phyloP scores from a whole-genome alignment of 2,888 invertebrate species.

The Zelleria hepariella region DNA sequence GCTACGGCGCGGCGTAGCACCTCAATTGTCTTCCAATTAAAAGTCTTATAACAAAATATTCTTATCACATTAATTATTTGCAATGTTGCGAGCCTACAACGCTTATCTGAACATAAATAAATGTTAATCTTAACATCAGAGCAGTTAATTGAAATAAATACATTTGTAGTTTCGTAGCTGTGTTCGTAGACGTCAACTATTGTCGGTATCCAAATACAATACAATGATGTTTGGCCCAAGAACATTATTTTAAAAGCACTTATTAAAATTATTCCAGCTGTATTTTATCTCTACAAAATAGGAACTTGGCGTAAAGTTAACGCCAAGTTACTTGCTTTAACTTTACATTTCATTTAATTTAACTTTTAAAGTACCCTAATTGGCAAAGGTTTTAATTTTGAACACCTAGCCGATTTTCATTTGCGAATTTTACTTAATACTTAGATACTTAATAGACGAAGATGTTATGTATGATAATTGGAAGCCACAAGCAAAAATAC shows the following conservation, averaged over 20 bases:
- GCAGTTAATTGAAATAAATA: background rate
- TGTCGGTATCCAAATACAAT: background rate
- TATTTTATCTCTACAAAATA: no score
- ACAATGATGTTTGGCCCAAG: background rate
- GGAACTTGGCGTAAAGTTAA: no score
- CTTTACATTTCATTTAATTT: no score
- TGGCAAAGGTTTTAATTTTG: no score
- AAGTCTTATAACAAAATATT: background rate
- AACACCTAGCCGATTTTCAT: no score
- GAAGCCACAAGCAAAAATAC: no score
- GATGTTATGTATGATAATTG: no score
- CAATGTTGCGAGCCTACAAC: no score
- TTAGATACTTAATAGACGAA: no score
- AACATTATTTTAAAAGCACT: background rate
- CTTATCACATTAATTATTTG: background rate
- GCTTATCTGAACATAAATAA: background rate
- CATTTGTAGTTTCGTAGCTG: background rate
- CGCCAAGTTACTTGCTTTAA: no score
- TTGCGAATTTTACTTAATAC: no score
- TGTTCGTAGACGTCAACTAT: background rate
- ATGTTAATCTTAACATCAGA: background rate
- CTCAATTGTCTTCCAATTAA: background rate
- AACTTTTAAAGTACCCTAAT: no score
- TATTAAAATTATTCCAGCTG: slow-evolving; percentile 1
- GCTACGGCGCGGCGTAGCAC: slow-evolving; percentile 1